Base-by-base conservation (phyloP, 2,888 invertebrate genomes). In the Drosophila planitibia region DNA sequence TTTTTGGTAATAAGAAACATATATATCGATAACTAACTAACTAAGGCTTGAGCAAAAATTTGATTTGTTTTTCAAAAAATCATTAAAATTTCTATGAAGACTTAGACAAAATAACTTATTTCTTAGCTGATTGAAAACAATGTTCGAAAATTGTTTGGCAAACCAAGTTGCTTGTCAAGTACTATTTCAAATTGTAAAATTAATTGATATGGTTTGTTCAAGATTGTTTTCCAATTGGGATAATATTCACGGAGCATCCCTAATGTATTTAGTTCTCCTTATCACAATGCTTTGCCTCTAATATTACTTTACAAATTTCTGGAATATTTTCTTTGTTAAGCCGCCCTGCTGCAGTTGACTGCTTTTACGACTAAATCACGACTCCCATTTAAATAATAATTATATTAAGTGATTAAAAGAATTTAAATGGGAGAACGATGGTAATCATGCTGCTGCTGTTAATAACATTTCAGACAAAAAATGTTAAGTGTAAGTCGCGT, bases 401-500 rank as follows among this genome's bases (percentile, higher is more conserved):
- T 22, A 47, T 14, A 14, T 7, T 9, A 16, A 16, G 47, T 25
- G 25, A 4, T 16, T 25, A 16, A 9, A 25, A 47, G 16, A 47
- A 44, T 25, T 25, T 16, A 16, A 25, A 2, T 47, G 47, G 4
- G 4, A 47, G 4, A 47, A 4, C 47, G 14, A 7, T 22, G 16
- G 4, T 47, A 25, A 47, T 16, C 47, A 47, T 1, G 9, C 25
- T 47, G 4, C 16, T 7, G 7, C 30, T 30, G 39, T 35, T 35
- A 28, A 30, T 69, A 69, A 51, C 70, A 70, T 16, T n/a, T 25
- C 19, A 32, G 30, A 19, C 9, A 47, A 16, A 10, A 3, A 49
- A 63, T 64, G 58, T 64, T 72, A 59, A 54, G 22, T 16, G 19
- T 44, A 30, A 14, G 10, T 47, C 16, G n/a, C 16, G 16, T 57